phyloP scores from a whole-genome alignment of 2,113 vertebrate genomes.

The Pseudopodoces humilis region DNA sequence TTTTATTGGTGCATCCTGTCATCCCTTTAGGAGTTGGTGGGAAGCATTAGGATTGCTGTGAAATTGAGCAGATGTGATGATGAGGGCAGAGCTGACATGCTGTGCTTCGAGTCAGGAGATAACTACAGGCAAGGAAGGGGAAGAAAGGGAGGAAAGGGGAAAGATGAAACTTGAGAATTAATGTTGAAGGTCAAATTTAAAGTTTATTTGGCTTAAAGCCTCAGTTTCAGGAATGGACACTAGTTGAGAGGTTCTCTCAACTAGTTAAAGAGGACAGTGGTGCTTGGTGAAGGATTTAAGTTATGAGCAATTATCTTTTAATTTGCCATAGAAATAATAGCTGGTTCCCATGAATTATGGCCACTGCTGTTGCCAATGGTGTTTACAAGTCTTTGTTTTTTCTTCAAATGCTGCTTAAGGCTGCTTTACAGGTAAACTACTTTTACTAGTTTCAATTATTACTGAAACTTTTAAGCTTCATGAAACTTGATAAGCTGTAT shows the following conservation, averaged over 20 bases:
- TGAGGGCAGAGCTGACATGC: background rate
- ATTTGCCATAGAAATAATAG: background rate
- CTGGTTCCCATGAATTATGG: background rate
- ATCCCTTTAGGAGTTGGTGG: background rate
- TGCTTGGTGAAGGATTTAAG: background rate
- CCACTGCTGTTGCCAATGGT: background rate
- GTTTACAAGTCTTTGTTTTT: constrained; percentile 41
- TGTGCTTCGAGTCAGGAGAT: background rate
- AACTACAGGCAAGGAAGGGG: background rate
- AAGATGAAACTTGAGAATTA: background rate
- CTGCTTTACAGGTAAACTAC: constrained; percentile 89
- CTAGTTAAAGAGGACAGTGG: background rate
- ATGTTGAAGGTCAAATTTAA: background rate
- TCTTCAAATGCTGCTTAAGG: constrained; percentile 79
- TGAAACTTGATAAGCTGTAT: background rate
- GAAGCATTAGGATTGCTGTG: background rate
- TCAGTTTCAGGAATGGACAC: background rate
- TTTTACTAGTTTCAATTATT: background rate
- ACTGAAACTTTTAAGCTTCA: background rate
- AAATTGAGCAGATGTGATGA: background rate
- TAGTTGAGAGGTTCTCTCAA: background rate
- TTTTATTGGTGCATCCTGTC: background rate
- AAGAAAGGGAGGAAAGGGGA: background rate
- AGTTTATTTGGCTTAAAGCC: background rate
- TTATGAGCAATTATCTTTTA: background rate